These are phyloP conservation scores for Coremacera marginata DNA, from an alignment of 2,888 invertebrate genomes.

Conservation along the genomic window DNA sequence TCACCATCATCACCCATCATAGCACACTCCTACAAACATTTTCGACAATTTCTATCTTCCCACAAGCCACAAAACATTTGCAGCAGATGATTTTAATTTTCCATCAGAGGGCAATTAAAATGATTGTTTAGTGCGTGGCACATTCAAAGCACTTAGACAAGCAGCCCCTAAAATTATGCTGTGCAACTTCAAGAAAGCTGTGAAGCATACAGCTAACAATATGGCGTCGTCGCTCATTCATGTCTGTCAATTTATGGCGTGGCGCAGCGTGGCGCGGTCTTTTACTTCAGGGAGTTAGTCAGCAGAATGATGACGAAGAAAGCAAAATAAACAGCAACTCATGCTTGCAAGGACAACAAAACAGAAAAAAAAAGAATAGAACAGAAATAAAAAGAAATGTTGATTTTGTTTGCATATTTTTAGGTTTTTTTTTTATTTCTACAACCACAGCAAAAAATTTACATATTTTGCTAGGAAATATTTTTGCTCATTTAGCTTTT, in stretches of 20 bases:
- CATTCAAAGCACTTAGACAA: constrained; percentile 16
- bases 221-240: constrained; percentile 21
- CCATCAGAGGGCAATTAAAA: constrained; percentile 46
- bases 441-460: constrained; percentile 26
- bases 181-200: background rate
- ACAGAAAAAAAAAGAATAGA: too few species aligned
- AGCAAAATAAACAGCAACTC: constrained; percentile 12
- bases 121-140: constrained; percentile 47
- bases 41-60: background rate
- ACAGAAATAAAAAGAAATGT: background rate
- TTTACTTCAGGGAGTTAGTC: too few species aligned
- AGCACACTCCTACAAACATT: too few species aligned
- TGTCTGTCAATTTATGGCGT: constrained; percentile 26
- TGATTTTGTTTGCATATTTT: constrained; percentile 14
- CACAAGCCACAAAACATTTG: constrained; percentile 28
- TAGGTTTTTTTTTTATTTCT: background rate
- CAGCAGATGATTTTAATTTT: constrained; percentile 36
- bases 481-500: constrained; percentile 34
- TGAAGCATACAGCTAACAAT: constrained; percentile 7
- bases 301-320: background rate
- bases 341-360: background rate
- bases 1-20: too few species aligned
- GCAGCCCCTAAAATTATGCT: constrained; percentile 26
- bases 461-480: constrained; percentile 30
- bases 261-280: background rate